phyloP scores from a whole-genome alignment of 2,797 vertebrate genomes.

The Sylvilagus floridanus region DNA sequence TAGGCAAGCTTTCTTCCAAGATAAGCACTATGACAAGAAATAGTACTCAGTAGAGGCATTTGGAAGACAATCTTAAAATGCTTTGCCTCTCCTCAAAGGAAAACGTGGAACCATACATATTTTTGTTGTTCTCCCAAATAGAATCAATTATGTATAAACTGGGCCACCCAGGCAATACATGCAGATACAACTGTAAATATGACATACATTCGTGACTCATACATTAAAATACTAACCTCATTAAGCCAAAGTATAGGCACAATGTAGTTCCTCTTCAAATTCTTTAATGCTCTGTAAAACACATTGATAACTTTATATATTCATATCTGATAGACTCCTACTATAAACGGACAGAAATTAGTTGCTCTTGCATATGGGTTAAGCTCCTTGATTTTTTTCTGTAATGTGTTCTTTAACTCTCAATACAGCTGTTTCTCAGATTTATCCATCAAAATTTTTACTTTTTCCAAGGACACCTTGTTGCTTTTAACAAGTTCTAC shows the following conservation, averaged over 20 bases:
- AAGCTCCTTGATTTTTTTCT: conserved; percentile 9
- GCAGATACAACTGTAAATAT: neutral
- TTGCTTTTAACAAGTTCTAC: neutral
- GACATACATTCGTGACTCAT: conserved; percentile 35
- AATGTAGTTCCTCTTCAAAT: conserved; percentile 88
- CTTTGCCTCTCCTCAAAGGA: neutral
- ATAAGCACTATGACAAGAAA: neutral
- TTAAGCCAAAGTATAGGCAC: conserved; percentile 97
- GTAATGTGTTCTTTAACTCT: neutral
- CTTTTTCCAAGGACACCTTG: neutral
- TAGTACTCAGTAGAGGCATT: neutral
- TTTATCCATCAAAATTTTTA: neutral
- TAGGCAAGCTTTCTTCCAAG: neutral
- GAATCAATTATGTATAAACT: neutral
- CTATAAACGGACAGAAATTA: conserved; percentile 22
- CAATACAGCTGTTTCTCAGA: neutral
- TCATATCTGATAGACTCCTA: neutral
- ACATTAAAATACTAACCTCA: conserved; percentile 91
- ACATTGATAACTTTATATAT: conserved; percentile 66
- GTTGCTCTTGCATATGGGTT: neutral
- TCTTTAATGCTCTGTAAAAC: conserved; percentile 90
- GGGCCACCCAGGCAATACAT: neutral
- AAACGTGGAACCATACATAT: neutral
- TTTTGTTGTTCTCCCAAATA: neutral
- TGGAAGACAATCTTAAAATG: conserved; percentile 36